Evolutionary conservation across 2,113 vertebrate genomes (phyloP).

Genomic region (Rhabdomys dilectus): DNA sequence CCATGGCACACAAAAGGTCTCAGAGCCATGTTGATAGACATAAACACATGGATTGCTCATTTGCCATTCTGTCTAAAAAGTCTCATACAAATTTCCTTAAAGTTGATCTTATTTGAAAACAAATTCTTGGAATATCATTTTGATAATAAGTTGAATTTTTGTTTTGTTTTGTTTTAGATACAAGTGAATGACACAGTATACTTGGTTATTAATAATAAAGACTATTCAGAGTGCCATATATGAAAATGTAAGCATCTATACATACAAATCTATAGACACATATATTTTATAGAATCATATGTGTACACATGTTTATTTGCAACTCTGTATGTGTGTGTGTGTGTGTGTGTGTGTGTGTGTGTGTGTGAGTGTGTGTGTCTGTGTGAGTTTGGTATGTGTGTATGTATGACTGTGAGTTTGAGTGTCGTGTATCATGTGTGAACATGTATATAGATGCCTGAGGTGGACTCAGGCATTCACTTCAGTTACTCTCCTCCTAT

Average conservation of each 20-base stretch:
- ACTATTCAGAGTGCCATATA: neutral
- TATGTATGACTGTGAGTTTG: neutral
- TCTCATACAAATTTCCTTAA: neutral
- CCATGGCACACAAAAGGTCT: constrained; percentile 70
- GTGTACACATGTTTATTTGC: too few relatives aligned
- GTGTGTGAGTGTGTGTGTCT: neutral
- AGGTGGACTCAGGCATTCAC: neutral
- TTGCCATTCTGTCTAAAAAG: constrained; percentile 56
- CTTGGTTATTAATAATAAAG: neutral
- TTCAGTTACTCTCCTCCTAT: neutral
- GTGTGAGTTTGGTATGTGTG: neutral
- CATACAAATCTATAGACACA: neutral
- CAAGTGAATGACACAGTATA: neutral
- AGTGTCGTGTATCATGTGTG: neutral
- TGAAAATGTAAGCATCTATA: neutral
- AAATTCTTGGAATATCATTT: neutral
- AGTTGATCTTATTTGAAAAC: constrained; percentile 66
- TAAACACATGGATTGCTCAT: constrained; percentile 58
- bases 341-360: too few relatives aligned
- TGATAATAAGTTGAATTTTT: neutral
- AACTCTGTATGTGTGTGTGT: neutral
- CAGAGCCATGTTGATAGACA: constrained; percentile 59
- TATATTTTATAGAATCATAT: neutral
- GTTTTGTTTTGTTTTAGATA: neutral
- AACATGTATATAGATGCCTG: neutral